Conservation (phyloP, 1,140 invertebrate genomes). For the Drosophila triauraria region DNA sequence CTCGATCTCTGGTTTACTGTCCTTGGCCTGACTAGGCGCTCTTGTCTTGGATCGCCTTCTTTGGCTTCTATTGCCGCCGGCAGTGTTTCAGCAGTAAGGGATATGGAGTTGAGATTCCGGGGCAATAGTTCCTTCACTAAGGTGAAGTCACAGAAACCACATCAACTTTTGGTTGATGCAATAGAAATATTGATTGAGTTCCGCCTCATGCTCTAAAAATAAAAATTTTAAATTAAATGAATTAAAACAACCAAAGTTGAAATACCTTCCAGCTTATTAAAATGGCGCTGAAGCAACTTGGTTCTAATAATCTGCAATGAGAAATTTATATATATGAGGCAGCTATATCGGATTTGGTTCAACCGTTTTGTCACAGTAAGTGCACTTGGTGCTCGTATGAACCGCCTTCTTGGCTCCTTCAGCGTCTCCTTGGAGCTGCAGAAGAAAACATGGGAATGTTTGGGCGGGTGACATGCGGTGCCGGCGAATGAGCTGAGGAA, state of each 20-base stretch:
- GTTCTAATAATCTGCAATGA: conserved; percentile 52
- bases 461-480: too few relatives aligned
- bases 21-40: not conserved
- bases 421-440: conserved; percentile 71
- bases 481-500: too few relatives aligned
- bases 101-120: too few relatives aligned
- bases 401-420: conserved; percentile 61
- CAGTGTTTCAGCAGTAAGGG: not conserved
- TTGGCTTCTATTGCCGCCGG: not conserved
- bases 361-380: conserved; percentile 64
- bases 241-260: not conserved
- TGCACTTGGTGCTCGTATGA: conserved; percentile 60
- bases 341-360: too few relatives aligned
- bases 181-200: too few relatives aligned
- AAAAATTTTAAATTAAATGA: not conserved
- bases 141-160: not conserved
- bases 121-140: not conserved
- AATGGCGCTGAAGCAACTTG: conserved; percentile 51
- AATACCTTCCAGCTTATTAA: conserved; percentile 54
- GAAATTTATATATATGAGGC: not conserved
- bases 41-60: not conserved
- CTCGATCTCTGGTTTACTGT: not conserved
- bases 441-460: conserved; percentile 66
- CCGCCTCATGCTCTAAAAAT: conserved; percentile 36
- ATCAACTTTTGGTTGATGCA: not conserved